Evolutionary conservation across 2,888 invertebrate species (phyloP).

Genomic region (Drosophila formosana): DNA sequence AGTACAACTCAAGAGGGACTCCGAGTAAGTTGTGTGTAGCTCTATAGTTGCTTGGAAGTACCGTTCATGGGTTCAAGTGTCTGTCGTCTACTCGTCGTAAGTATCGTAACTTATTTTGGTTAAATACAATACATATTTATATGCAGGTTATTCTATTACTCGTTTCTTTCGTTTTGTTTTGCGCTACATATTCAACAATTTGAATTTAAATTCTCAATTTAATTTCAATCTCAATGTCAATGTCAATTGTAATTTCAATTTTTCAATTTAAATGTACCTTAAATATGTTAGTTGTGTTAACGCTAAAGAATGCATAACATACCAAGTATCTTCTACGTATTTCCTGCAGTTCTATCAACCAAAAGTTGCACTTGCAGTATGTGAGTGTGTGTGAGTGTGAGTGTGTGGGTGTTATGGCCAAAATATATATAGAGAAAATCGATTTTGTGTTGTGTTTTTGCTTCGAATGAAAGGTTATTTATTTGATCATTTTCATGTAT

Average conservation of each 20-base stretch:
- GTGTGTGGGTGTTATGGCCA: slow-evolving; percentile 35
- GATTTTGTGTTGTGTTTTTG: slow-evolving; percentile 49
- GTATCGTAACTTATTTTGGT: slow-evolving; percentile 67
- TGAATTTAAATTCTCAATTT: slow-evolving; percentile 59
- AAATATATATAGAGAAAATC: slow-evolving; percentile 53
- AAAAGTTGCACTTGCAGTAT: slow-evolving; percentile 22
- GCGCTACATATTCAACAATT: slow-evolving; percentile 77
- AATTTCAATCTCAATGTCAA: slow-evolving; percentile 36
- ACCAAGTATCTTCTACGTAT: slow-evolving; percentile 33
- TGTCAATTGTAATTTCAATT: slow-evolving; percentile 48
- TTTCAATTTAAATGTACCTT: slow-evolving; percentile 65
- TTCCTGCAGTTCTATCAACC: slow-evolving; percentile 34
- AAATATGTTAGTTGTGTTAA: slow-evolving; percentile 66
- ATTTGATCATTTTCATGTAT: slow-evolving; percentile 58
- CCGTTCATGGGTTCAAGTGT: slow-evolving; percentile 44
- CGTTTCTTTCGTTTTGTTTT: slow-evolving; percentile 23
- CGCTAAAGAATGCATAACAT: slow-evolving; percentile 72
- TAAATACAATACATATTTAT: slow-evolving; percentile 50
- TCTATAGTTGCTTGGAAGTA: slow-evolving; percentile 79
- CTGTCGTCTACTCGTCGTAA: slow-evolving; percentile 8
- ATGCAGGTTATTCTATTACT: slow-evolving; percentile 33
- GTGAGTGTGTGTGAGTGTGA: slow-evolving; percentile 16
- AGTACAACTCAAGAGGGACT: slow-evolving; percentile 21
- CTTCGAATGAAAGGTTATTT: slow-evolving; percentile 71
- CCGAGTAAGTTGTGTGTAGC: slow-evolving; percentile 55